phyloP scores from a whole-genome alignment of 2,113 vertebrate genomes.

The Tragelaphus imberbis region DNA sequence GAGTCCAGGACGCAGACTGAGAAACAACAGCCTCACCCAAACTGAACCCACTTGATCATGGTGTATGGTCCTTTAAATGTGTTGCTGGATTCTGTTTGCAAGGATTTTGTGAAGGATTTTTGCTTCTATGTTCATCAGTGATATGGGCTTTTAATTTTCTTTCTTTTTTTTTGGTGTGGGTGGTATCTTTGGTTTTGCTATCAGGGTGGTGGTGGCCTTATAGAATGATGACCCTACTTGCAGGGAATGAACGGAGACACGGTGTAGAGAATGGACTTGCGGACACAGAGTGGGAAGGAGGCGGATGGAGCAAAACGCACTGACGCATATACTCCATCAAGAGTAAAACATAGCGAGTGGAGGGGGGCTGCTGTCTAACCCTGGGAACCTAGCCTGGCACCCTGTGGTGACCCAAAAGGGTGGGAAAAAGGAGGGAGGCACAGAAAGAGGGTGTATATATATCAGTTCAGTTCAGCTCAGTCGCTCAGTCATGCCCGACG shows the following conservation, averaged over 20 bases:
- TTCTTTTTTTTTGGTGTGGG: background rate
- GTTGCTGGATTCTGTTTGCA: background rate
- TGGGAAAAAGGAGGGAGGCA: no score
- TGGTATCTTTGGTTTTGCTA: background rate
- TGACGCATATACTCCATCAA: no score
- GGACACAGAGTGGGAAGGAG: background rate
- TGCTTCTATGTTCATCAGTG: background rate
- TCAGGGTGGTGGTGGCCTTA: background rate
- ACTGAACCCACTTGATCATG: background rate
- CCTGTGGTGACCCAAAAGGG: no score
- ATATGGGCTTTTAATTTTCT: background rate
- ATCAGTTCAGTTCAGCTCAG: no score
- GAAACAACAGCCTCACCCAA: background rate
- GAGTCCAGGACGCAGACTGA: background rate
- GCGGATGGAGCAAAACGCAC: no score
- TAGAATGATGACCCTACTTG: background rate
- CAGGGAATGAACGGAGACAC: background rate
- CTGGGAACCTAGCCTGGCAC: no score
- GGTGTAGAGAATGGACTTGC: fast-evolving
- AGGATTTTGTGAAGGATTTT: background rate
- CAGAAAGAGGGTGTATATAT: no score
- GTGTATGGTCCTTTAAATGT: background rate
- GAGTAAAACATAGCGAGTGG: no score
- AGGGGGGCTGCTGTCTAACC: no score
- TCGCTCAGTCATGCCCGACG: no score